These are phyloP conservation scores for Tragelaphus oryx DNA, from an alignment of 2,797 vertebrate genomes.

Conservation along the genomic window DNA sequence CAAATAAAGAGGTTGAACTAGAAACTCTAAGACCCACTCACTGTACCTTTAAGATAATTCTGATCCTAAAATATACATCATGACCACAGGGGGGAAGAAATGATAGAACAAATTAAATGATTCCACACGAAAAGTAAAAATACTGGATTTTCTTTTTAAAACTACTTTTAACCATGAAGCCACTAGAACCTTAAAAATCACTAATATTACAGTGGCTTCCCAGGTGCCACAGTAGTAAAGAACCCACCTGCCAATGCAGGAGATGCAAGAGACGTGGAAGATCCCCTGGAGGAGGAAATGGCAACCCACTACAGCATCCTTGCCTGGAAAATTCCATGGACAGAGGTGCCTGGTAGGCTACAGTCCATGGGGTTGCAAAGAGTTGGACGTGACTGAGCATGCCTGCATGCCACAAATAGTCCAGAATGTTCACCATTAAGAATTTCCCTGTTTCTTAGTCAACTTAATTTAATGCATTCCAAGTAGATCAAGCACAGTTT, in stretches of 20 bases:
- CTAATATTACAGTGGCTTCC: background rate
- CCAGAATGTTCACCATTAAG: background rate
- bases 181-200: background rate
- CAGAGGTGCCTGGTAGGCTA: background rate
- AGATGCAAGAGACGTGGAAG: background rate
- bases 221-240: background rate
- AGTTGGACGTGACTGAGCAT: background rate
- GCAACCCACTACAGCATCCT: background rate
- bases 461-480: background rate
- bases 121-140: background rate
- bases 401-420: background rate
- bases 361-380: background rate
- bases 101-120: background rate
- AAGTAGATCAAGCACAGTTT: background rate
- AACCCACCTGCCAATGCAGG: background rate
- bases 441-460: background rate
- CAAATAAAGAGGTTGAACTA: background rate
- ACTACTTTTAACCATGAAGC: slow-evolving; percentile 9
- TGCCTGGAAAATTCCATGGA: background rate
- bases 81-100: background rate
- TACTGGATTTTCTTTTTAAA: background rate
- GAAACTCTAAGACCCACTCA: background rate
- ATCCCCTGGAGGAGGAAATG: background rate
- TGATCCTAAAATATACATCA: background rate
- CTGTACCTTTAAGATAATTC: background rate